Conservation (phyloP, 2,113 vertebrate genomes). For the Callithrix jacchus region DNA sequence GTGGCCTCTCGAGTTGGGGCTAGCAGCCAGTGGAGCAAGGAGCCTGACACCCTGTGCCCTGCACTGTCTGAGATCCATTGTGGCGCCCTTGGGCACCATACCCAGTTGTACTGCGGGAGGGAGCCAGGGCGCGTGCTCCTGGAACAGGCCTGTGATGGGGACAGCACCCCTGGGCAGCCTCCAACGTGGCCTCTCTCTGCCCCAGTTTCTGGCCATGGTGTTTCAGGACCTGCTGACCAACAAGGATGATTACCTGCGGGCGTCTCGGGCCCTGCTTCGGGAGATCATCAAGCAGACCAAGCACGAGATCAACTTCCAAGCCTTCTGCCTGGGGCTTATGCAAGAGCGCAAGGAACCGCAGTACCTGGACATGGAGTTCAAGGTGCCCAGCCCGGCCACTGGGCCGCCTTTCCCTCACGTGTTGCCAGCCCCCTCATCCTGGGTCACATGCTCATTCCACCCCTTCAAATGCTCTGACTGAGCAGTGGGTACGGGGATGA, state of each 20-base stretch:
- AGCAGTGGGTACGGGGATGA: accelerated
- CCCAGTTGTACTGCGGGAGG: accelerated
- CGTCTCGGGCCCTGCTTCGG: slow-evolving; percentile 93
- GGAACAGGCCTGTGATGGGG: accelerated
- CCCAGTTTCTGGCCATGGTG: slow-evolving; percentile 97
- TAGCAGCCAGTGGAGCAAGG: too few species aligned
- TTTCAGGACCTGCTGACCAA: slow-evolving; percentile 97
- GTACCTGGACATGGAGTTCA: slow-evolving; percentile 97
- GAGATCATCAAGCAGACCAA: slow-evolving; percentile 99
- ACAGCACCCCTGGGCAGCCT: accelerated
- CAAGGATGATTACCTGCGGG: slow-evolving; percentile 96
- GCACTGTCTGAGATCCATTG: not conserved
- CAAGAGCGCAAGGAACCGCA: slow-evolving; percentile 95
- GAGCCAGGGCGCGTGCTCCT: accelerated
- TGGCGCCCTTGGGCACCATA: accelerated
- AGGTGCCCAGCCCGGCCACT: slow-evolving; percentile 81
- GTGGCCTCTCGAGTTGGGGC: too few species aligned
- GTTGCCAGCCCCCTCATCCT: accelerated
- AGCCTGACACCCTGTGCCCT: too few species aligned
- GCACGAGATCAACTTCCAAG: slow-evolving; percentile 98
- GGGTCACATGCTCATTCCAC: not conserved
- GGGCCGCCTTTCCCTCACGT: too few species aligned
- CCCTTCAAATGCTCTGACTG: not conserved
- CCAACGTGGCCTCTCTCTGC: accelerated
- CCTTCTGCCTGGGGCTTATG: slow-evolving; percentile 98